Conservation (phyloP, 2,113 vertebrate species). For the Actenoides lindsayi region DNA sequence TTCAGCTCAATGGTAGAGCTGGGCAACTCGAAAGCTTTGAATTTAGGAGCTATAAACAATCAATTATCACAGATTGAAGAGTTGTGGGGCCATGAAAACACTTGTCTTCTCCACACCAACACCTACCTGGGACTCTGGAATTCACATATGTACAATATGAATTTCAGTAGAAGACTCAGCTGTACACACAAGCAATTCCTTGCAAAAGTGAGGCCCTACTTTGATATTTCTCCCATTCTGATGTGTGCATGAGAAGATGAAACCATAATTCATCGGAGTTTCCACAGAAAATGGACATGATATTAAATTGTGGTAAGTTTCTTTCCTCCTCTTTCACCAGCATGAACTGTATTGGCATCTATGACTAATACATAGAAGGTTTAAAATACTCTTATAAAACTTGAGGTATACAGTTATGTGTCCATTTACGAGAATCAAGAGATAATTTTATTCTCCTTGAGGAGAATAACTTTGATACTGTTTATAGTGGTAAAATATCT, state of each 20-base stretch:
- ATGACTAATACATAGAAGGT: neutral
- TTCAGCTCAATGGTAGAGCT: neutral
- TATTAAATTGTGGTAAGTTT: neutral
- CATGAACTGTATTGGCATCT: neutral
- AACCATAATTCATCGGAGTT: neutral
- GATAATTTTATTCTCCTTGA: neutral
- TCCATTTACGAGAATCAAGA: neutral
- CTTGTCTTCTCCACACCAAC: neutral
- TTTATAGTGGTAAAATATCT: neutral
- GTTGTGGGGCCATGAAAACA: neutral
- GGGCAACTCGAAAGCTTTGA: neutral
- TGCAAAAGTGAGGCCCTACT: neutral
- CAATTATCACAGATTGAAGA: neutral
- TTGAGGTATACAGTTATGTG: neutral
- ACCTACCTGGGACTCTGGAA: neutral
- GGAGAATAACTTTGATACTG: neutral
- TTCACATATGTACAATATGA: neutral
- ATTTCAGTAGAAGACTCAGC: neutral
- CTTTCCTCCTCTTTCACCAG: neutral
- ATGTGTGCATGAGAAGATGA: neutral
- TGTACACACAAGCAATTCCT: neutral
- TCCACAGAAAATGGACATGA: neutral
- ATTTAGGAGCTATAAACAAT: neutral
- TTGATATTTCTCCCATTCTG: neutral
- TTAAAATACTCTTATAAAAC: neutral